Evolutionary conservation across 35 echinoderm and acorn worm species (phyloP).

Genomic region (Strongylocentrotus purpuratus): DNA sequence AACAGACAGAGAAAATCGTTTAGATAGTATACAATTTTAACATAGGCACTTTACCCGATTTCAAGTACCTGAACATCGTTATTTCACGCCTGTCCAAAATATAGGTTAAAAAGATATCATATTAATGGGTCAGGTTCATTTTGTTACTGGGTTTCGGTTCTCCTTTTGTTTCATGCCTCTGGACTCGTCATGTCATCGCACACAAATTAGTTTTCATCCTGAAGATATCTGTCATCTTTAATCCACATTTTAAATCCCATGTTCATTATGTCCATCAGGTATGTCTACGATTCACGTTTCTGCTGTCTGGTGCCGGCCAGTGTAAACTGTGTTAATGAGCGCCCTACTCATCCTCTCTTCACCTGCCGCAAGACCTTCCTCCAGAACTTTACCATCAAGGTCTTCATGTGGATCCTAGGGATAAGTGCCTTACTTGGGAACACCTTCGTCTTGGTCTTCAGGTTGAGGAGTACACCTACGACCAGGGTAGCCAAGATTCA

Average conservation of each 20-base stretch:
- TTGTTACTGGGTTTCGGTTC: too few species aligned
- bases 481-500: conserved; percentile 31
- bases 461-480: neutral
- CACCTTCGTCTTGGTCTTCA: conserved; percentile 5
- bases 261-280: neutral
- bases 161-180: too few species aligned
- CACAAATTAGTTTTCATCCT: too few species aligned
- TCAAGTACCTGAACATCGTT: too few species aligned
- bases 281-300: conserved; percentile 31
- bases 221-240: too few species aligned
- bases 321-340: neutral
- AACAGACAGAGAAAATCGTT: too few species aligned
- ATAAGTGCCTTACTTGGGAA: conserved; percentile 63
- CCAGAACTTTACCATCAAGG: conserved; percentile 38
- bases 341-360: conserved; percentile 37
- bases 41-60: too few species aligned
- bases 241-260: neutral
- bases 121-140: too few species aligned
- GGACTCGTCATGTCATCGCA: too few species aligned
- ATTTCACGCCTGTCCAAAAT: too few species aligned
- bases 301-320: neutral
- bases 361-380: conserved; percentile 28
- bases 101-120: too few species aligned
- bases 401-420: conserved; percentile 67
- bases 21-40: too few species aligned